These are phyloP conservation scores for Rhynchotus rufescens DNA, from an alignment of 2,797 vertebrate genomes.

Conservation along the genomic window DNA sequence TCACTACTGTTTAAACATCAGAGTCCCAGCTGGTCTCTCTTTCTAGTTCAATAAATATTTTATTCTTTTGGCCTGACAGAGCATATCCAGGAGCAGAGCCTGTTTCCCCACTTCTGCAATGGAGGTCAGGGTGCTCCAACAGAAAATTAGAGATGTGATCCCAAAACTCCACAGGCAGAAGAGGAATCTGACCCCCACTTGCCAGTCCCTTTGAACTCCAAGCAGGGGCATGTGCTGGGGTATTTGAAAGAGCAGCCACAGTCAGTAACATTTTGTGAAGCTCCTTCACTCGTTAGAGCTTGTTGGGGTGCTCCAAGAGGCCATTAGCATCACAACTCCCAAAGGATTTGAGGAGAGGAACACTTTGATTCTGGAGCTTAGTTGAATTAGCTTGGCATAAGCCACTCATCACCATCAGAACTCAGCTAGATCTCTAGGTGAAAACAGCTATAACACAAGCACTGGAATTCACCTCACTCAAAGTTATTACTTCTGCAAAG, in stretches of 20 bases:
- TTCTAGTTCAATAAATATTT: not conserved
- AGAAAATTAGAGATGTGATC: not conserved
- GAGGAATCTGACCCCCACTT: not conserved
- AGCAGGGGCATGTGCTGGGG: not conserved
- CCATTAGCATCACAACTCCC: not conserved
- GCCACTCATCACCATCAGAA: not conserved
- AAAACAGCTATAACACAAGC: not conserved
- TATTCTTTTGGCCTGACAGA: not conserved
- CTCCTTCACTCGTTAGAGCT: not conserved
- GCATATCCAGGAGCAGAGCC: not conserved
- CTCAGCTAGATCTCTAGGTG: not conserved
- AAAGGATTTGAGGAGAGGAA: not conserved
- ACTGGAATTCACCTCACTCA: not conserved
- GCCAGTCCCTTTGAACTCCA: too few relatives aligned
- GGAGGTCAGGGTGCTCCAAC: not conserved
- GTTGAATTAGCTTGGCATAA: accelerated
- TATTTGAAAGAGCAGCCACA: not conserved
- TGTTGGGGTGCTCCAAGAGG: not conserved
- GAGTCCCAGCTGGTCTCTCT: not conserved
- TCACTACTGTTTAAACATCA: not conserved
- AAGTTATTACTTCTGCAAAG: not conserved
- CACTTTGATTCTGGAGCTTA: not conserved
- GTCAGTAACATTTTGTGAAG: not conserved
- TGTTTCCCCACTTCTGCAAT: not conserved
- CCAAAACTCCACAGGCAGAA: not conserved